Evolutionary conservation across 2,113 vertebrate genomes (phyloP), one percentile per base, ranked within the genome.

Genomic region (Hyla sarda): DNA sequence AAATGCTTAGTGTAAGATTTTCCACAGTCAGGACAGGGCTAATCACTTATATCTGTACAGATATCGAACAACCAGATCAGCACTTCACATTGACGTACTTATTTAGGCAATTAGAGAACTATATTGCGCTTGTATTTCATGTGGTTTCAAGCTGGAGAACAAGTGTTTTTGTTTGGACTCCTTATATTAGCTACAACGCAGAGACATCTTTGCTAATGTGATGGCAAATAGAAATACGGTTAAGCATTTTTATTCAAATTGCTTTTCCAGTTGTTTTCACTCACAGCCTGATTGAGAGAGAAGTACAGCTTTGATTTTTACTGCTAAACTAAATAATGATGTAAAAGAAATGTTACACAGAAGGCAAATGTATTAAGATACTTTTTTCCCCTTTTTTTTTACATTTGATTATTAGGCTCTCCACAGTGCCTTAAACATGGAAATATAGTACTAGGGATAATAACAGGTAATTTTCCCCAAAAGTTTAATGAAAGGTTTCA

Each of bases 161-260:
- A 58, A 83, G n/a, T 71, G 34, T 84, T 60, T 84, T 32, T 60
- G 45, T 69, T 69, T 85, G 28, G 41, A 25, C n/a, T 77, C 45
- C 41, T 60, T 37, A 34, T 69, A 73, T 41, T 45, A 78, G 58
- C 32, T 25, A 1, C 21, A 28, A 78, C 37, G 32, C 47, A 58
- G 47, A 52, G 54, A 67, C 62, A n/a, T 85, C 30, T 52, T 69
- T 41, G 62, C 62, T 85, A 69, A 85, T 79, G 60, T 71, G 62
- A n/a, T 30, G 37, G 32, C 62, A 67, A 79, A 85, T 79, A 85
- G 74, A 79, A 78, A 78, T 69, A 79, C 34, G 32, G 52, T 23
- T 84, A 85, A 50, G 71, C 84, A 71, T 85, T 78, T 76, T 85
- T 79, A 85, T 85, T 78, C 5, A 78, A 54, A 79, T 85, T 79